These are phyloP conservation scores for Hipposideros armiger DNA, from an alignment of 2,113 vertebrate species.

Conservation along the genomic window DNA sequence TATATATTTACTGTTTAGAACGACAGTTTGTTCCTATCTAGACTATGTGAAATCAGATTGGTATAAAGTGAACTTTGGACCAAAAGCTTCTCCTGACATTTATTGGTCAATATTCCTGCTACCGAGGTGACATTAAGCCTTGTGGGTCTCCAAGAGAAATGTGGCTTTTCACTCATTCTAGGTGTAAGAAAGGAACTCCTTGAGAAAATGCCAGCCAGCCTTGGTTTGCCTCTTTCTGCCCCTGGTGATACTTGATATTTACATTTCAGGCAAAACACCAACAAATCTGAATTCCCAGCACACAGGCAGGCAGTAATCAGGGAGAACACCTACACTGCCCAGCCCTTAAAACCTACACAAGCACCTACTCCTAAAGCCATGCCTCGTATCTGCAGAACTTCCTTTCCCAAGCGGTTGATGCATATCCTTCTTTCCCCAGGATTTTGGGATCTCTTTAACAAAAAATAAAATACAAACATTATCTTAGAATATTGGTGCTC, in stretches of 20 bases:
- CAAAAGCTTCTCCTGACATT: conserved; percentile 51
- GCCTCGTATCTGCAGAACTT: background rate
- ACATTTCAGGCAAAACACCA: background rate
- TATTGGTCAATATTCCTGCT: conserved; percentile 42
- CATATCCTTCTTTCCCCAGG: background rate
- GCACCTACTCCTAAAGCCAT: background rate
- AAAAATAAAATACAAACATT: background rate
- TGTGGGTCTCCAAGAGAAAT: conserved; percentile 38
- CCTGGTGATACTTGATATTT: conserved; percentile 35
- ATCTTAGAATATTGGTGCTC: background rate
- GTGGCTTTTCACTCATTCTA: conserved; percentile 42
- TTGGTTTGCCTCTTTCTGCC: background rate
- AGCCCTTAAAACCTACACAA: background rate
- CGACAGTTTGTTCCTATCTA: background rate
- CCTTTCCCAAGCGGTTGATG: background rate
- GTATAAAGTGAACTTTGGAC: conserved; percentile 60
- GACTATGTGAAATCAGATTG: conserved; percentile 23
- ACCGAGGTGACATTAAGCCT: conserved; percentile 45
- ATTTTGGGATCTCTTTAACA: background rate
- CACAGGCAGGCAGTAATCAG: background rate
- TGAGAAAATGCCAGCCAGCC: background rate
- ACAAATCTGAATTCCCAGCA: background rate
- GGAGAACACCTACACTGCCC: background rate
- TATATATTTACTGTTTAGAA: conserved; percentile 29
- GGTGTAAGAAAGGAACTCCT: background rate